Conservation (phyloP, 1,140 invertebrate species). For the Limonius californicus region DNA sequence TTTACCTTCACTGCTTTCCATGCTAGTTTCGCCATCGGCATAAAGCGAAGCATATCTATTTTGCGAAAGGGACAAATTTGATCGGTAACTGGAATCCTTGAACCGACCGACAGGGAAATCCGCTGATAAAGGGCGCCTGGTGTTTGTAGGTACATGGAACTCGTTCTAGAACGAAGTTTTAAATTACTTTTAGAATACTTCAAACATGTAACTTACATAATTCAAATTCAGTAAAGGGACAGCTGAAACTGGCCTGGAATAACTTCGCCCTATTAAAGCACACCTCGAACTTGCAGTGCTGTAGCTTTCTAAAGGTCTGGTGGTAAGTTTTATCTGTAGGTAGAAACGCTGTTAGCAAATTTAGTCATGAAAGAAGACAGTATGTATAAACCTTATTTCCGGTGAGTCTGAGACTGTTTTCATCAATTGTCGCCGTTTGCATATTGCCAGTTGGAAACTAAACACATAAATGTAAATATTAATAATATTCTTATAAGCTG, state of each 20-base stretch:
- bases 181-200: background rate
- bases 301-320: background rate
- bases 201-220: background rate
- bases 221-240: slow-evolving; percentile 6
- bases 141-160: background rate
- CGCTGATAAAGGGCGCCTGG: background rate
- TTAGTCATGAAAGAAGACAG: too few relatives aligned
- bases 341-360: too few relatives aligned
- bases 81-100: background rate
- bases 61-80: background rate
- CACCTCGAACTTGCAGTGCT: background rate
- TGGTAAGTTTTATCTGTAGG: background rate
- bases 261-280: background rate
- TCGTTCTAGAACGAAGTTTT: background rate
- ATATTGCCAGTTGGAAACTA: too few relatives aligned
- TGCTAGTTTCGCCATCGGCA: background rate
- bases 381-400: too few relatives aligned
- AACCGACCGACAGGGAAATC: background rate
- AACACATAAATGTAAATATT: too few relatives aligned
- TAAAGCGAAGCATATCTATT: background rate
- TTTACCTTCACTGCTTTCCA: background rate
- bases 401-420: too few relatives aligned
- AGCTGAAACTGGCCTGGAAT: background rate
- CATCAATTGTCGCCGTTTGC: too few relatives aligned
- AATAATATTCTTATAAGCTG: too few relatives aligned